Conservation (phyloP, 2,797 vertebrate genomes). For the Catamblyrhynchus diadema region DNA sequence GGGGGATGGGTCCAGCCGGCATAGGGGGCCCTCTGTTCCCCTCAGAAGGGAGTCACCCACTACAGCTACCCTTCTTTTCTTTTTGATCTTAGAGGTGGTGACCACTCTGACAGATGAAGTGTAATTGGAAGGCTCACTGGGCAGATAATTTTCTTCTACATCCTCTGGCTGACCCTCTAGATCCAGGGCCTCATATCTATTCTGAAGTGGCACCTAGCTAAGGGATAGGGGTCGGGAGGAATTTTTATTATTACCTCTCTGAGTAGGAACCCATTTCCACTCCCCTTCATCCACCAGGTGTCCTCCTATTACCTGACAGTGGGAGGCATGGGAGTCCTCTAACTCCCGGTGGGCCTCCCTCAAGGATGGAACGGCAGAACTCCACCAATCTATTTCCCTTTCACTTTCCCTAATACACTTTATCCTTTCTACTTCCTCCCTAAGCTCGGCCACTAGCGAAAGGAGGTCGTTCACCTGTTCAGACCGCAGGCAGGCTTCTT, state of each 20-base stretch:
- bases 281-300: not conserved
- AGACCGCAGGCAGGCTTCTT: not conserved
- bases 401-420: not conserved
- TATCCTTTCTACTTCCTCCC: not conserved
- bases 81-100: not conserved
- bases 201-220: not conserved
- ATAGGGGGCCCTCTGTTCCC: not conserved
- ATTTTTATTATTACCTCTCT: not conserved
- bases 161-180: not conserved
- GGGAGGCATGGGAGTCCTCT: not conserved
- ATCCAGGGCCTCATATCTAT: not conserved
- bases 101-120: not conserved
- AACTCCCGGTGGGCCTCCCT: not conserved
- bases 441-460: not conserved
- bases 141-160: not conserved
- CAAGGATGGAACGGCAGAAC: not conserved
- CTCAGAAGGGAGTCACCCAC: not conserved
- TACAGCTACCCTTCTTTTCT: not conserved
- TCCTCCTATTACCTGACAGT: not conserved
- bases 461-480: not conserved
- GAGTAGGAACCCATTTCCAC: not conserved
- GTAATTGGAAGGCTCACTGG: not conserved
- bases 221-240: not conserved
- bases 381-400: not conserved
- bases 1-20: accelerated